Conservation (phyloP, 2,888 invertebrate genomes). For the Marronus borbonicus region DNA sequence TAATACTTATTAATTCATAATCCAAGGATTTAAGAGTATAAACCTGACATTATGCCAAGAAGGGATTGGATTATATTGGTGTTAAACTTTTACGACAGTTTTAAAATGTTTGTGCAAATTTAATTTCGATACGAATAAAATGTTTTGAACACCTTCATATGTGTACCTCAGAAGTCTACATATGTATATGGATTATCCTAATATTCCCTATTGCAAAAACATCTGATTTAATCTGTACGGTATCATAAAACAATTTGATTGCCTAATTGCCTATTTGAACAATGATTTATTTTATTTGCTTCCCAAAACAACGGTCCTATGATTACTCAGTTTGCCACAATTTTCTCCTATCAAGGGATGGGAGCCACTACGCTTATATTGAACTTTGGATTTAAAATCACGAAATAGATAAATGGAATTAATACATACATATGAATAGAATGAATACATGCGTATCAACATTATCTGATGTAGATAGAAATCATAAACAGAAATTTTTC, state of each 20-base stretch:
- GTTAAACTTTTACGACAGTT: neutral
- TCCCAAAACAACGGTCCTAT: neutral
- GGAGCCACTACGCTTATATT: neutral
- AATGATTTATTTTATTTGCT: neutral
- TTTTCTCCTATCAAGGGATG: neutral
- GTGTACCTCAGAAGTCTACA: too few relatives aligned
- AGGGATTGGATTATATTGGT: neutral
- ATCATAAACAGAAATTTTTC: slow-evolving; percentile 13
- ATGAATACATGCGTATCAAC: slow-evolving; percentile 1
- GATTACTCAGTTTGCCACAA: neutral
- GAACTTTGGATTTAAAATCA: slow-evolving; percentile 27
- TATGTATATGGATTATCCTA: too few relatives aligned
- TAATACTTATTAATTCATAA: neutral
- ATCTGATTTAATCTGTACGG: too few relatives aligned
- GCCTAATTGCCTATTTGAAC: too few relatives aligned
- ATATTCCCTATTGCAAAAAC: too few relatives aligned
- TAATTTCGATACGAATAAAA: neutral
- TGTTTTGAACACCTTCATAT: too few relatives aligned
- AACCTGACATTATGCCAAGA: neutral
- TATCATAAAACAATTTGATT: too few relatives aligned
- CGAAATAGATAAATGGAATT: slow-evolving; percentile 22
- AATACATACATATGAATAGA: neutral
- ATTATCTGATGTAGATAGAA: slow-evolving; percentile 26
- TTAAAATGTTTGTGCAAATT: neutral
- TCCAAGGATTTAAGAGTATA: neutral